Conservation (phyloP, 1,140 invertebrate species). For the Diorhabda sublineata region DNA sequence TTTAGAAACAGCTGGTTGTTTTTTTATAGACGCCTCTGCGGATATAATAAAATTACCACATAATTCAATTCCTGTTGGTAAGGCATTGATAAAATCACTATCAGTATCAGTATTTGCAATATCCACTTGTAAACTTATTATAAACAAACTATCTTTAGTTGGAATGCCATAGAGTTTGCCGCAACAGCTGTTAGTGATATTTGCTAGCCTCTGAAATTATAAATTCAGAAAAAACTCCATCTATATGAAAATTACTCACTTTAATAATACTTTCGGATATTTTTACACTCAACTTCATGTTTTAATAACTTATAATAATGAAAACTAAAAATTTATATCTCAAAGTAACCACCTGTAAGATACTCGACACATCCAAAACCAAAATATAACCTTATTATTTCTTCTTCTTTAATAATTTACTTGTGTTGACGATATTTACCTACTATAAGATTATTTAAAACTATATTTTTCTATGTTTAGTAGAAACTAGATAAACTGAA, state of each 20-base stretch:
- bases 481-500: no score
- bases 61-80: conserved; percentile 70
- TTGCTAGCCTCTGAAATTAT: conserved; percentile 54
- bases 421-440: no score
- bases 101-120: conserved; percentile 48
- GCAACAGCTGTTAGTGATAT: conserved; percentile 54
- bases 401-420: no score
- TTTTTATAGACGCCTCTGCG: conserved; percentile 18
- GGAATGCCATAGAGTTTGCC: conserved; percentile 71
- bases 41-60: conserved; percentile 52
- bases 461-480: no score
- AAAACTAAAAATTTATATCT: background rate
- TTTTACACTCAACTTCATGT: conserved; percentile 5
- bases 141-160: conserved; percentile 63
- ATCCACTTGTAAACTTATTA: conserved; percentile 62
- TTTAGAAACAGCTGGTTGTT: conserved; percentile 18
- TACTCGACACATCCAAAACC: no score
- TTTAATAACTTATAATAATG: background rate
- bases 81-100: conserved; percentile 53
- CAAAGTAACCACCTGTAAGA: no score
- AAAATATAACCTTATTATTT: no score
- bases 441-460: no score
- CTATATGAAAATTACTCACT: background rate
- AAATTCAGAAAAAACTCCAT: background rate
- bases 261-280: conserved; percentile 15